Evolutionary conservation across 2,888 invertebrate species (phyloP).

Genomic region (Agrilus mali): DNA sequence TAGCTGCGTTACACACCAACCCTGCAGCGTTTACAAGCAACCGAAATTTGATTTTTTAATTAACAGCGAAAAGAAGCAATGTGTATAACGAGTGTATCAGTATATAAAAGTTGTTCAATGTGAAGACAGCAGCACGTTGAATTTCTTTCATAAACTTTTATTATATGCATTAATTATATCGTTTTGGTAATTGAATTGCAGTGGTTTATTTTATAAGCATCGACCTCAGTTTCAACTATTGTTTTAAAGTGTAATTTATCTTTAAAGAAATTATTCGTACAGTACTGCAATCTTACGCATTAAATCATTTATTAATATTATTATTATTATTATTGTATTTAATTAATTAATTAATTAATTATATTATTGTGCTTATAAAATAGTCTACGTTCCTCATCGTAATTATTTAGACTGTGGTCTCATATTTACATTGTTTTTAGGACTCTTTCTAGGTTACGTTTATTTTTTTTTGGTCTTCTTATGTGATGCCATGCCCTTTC

Average conservation of each 20-base stretch:
- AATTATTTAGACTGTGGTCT: conserved; percentile 28
- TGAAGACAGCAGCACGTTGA: conserved; percentile 15
- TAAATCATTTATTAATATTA: too few relatives aligned
- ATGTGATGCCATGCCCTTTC: conserved; percentile 3
- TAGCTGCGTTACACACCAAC: conserved; percentile 30
- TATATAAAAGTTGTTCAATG: conserved; percentile 20
- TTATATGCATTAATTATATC: conserved; percentile 13
- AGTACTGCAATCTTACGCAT: too few relatives aligned
- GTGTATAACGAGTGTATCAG: conserved; percentile 32
- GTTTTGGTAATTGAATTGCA: conserved; percentile 14
- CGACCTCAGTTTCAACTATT: not conserved
- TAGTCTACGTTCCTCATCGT: conserved; percentile 17
- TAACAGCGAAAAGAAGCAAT: conserved; percentile 33
- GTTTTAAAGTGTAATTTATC: too few relatives aligned
- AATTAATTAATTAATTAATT: conserved; percentile 2
- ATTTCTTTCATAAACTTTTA: conserved; percentile 19
- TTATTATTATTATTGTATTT: not conserved
- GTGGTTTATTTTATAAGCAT: conserved; percentile 26
- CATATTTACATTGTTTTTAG: conserved; percentile 25
- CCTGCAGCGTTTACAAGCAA: conserved; percentile 31
- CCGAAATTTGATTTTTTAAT: conserved; percentile 31
- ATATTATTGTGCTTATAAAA: conserved; percentile 18
- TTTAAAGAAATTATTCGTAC: too few relatives aligned
- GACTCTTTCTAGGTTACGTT: conserved; percentile 24
- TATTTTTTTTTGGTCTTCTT: conserved; percentile 9